Evolutionary conservation across 2,888 invertebrate genomes (phyloP).

Genomic region (Meiosimyza decipiens): DNA sequence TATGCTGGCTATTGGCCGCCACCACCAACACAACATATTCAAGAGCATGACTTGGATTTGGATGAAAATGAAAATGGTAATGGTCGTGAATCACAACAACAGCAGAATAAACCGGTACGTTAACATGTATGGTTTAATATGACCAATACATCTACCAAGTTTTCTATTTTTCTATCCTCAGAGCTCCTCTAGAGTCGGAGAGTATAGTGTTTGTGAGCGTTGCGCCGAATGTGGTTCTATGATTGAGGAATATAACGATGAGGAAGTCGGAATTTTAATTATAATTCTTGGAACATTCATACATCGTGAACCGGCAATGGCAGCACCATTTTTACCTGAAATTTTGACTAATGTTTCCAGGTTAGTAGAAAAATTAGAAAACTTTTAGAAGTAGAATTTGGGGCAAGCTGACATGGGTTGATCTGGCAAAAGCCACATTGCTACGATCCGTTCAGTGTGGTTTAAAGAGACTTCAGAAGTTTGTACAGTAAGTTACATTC

Average conservation of each 20-base stretch:
- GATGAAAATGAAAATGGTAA: conserved; percentile 54
- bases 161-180: conserved; percentile 45
- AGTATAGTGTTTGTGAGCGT: conserved; percentile 78
- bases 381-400: too few relatives aligned
- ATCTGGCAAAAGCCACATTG: too few relatives aligned
- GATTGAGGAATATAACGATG: conserved; percentile 94
- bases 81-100: conserved; percentile 46
- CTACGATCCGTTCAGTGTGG: too few relatives aligned
- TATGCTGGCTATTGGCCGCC: conserved; percentile 71
- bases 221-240: conserved; percentile 89
- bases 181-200: conserved; percentile 75
- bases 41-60: conserved; percentile 58
- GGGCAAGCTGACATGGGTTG: too few relatives aligned
- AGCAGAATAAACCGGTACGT: conserved; percentile 53
- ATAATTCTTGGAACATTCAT: conserved; percentile 95
- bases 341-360: conserved; percentile 89
- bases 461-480: too few relatives aligned
- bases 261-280: conserved; percentile 93
- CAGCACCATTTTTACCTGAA: conserved; percentile 93
- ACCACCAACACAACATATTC: conserved; percentile 59
- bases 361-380: conserved; percentile 67
- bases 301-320: conserved; percentile 92
- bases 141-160: too few relatives aligned
- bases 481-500: too few relatives aligned
- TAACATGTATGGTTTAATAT: background rate